Percentiles rank a stretch among this genome's conserved stretches.
phyloP scores from a whole-genome alignment of 2,888 invertebrate genomes.

The Agrochola litura region DNA sequence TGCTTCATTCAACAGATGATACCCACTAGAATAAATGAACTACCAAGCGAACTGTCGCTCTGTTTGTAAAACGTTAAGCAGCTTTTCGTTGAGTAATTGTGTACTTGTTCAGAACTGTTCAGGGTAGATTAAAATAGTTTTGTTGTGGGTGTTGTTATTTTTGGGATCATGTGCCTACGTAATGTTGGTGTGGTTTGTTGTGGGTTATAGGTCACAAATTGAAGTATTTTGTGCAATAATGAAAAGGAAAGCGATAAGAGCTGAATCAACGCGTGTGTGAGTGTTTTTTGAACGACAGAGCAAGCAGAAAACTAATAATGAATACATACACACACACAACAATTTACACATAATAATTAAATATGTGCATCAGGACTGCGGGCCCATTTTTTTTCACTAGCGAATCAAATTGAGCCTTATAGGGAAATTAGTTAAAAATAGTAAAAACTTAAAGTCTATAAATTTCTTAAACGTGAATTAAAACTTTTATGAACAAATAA shows the following conservation, averaged over 20 bases:
- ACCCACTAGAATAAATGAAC: constrained; percentile 69
- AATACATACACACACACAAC: no score
- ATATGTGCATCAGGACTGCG: no score
- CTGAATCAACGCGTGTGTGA: background rate
- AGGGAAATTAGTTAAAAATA: no score
- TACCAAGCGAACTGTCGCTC: constrained; percentile 64
- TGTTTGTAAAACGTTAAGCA: constrained; percentile 63
- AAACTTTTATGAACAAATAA: no score
- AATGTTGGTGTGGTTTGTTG: background rate
- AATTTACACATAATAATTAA: no score
- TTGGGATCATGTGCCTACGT: background rate
- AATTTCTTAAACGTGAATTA: background rate
- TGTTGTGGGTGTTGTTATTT: constrained; percentile 32
- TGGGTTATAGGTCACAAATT: background rate
- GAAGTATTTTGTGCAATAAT: background rate
- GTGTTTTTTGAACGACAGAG: no score
- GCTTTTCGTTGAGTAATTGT: constrained; percentile 59
- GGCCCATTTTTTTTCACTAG: no score
- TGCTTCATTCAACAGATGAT: constrained; percentile 70
- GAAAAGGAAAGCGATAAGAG: background rate
- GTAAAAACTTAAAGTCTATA: background rate
- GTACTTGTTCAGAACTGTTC: constrained; percentile 39
- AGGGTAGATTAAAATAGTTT: constrained; percentile 51
- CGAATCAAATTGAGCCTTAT: no score
- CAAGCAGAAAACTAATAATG: no score